Evolutionary conservation across 1,140 invertebrate species (phyloP).

Genomic region (Drosophila neocordata): DNA sequence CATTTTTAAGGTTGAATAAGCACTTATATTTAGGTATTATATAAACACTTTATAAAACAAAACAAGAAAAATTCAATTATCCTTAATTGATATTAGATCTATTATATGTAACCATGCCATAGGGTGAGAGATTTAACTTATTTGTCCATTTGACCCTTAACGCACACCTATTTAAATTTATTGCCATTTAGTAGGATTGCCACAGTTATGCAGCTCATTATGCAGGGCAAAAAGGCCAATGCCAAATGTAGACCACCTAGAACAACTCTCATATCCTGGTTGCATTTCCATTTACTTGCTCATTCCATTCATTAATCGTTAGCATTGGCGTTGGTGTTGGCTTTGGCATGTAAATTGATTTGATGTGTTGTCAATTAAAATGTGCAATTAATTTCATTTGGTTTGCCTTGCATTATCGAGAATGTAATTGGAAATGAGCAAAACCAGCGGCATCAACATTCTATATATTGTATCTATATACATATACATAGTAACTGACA

Average conservation of each 20-base stretch:
- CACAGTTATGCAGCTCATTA: slow-evolving; percentile 47
- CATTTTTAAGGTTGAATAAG: too few species aligned
- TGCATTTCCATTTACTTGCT: slow-evolving; percentile 38
- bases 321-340: slow-evolving; percentile 8
- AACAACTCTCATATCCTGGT: slow-evolving; percentile 13
- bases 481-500: slow-evolving; percentile 26
- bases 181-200: slow-evolving; percentile 36
- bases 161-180: slow-evolving; percentile 61
- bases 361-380: slow-evolving; percentile 80
- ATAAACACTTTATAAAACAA: too few species aligned
- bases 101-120: background rate
- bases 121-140: slow-evolving; percentile 13
- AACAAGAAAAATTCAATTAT: too few species aligned
- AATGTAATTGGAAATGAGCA: slow-evolving; percentile 47
- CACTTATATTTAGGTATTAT: too few species aligned
- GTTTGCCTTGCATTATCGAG: slow-evolving; percentile 67
- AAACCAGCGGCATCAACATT: slow-evolving; percentile 3
- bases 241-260: background rate
- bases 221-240: slow-evolving; percentile 50
- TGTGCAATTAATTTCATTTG: slow-evolving; percentile 79
- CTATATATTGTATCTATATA: background rate
- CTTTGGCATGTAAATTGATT: slow-evolving; percentile 70
- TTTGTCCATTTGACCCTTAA: slow-evolving; percentile 17
- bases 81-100: background rate
- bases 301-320: slow-evolving; percentile 64